Evolutionary conservation across 1,140 invertebrate species (phyloP).

Genomic region (Cherax destructor): DNA sequence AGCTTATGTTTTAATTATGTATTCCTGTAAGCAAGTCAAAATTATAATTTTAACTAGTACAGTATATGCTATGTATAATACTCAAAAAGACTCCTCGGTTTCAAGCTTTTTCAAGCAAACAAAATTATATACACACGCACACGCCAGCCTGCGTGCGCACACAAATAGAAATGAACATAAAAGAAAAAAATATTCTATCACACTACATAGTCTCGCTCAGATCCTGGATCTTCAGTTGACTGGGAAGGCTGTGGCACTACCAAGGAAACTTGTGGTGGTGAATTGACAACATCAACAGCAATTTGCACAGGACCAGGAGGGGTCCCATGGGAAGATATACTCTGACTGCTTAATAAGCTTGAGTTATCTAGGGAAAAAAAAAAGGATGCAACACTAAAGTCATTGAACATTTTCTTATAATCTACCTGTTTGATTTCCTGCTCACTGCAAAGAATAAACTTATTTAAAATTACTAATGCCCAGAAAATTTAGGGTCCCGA

Average conservation of each 20-base stretch:
- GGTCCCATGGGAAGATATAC: constrained; percentile 29
- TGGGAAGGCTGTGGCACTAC: background rate
- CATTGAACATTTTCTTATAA: background rate
- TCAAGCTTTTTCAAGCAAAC: background rate
- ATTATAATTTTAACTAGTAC: background rate
- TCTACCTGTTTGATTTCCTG: background rate
- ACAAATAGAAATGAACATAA: background rate
- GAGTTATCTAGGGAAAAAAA: constrained; percentile 27
- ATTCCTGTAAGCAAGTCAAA: background rate
- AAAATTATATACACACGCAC: background rate
- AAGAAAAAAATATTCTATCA: background rate
- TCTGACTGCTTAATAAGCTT: constrained; percentile 38
- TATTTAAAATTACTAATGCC: no score
- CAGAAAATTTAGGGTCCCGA: no score
- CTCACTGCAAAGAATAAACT: no score
- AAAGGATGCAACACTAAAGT: background rate
- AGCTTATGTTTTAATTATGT: background rate
- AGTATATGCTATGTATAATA: background rate
- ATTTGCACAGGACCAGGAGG: constrained; percentile 59
- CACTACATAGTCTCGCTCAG: constrained; percentile 54
- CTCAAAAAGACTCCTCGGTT: background rate
- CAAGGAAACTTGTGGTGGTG: background rate
- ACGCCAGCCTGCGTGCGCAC: background rate
- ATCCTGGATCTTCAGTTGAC: constrained; percentile 24
- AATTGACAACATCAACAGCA: constrained; percentile 61